phyloP scores from a whole-genome alignment of 2,113 vertebrate species.

The Phylloscopus trochiloides region DNA sequence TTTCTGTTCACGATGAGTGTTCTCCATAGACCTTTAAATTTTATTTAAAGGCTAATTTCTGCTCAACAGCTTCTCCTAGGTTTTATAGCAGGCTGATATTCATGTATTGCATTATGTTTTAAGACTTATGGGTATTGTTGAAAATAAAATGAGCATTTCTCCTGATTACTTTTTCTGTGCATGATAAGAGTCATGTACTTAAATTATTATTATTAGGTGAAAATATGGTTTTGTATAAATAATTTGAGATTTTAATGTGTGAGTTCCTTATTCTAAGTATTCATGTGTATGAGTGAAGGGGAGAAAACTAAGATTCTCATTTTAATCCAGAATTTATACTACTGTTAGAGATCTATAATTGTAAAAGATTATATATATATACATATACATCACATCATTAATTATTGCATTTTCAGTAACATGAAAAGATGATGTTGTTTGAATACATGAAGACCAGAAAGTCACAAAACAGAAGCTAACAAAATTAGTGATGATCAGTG shows the following conservation, averaged over 20 bases:
- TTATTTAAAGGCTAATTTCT: conserved; percentile 43
- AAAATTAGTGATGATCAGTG: neutral
- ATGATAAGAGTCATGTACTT: neutral
- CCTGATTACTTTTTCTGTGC: neutral
- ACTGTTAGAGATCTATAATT: neutral
- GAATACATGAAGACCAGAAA: neutral
- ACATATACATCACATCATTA: neutral
- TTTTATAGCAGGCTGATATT: conserved; percentile 8
- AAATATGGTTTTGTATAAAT: neutral
- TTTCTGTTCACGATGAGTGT: conserved; percentile 12
- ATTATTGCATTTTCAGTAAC: neutral
- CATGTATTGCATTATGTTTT: neutral
- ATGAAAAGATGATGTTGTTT: neutral
- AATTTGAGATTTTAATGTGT: neutral
- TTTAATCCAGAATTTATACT: neutral
- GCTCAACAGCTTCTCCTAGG: neutral
- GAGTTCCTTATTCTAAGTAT: neutral
- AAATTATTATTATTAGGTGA: neutral
- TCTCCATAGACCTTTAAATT: conserved; percentile 35
- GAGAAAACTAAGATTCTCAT: neutral
- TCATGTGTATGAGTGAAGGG: neutral
- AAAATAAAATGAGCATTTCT: neutral
- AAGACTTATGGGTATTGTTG: neutral
- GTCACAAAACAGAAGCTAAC: neutral
- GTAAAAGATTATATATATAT: neutral